Evolutionary conservation across 2,797 vertebrate genomes (phyloP), one percentile per base, ranked within the genome.

Genomic region (Lacerta agilis): DNA sequence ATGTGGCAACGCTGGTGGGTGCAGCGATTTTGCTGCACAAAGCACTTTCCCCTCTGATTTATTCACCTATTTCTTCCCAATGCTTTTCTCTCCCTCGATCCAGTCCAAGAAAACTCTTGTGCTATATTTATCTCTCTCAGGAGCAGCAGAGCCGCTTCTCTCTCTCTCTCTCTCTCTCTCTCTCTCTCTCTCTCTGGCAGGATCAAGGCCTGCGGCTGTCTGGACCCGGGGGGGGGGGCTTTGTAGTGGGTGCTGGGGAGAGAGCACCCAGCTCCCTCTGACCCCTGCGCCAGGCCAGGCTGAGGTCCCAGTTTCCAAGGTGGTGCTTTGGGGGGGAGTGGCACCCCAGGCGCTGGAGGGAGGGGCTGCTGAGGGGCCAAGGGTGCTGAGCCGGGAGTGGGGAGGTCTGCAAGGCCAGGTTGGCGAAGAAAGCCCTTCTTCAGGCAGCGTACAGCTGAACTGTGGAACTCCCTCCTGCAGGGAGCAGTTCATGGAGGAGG

Each of bases 11-110:
- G 45, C 10, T 2, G 45, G 72, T 2, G 45, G 72, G 71, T 7
- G n/a, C 29, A 7, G 49, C 10, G 3, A 7, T 82, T 49, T 25
- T 89, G 88, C 85, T 61, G 29, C 73, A 8, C 61, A 27, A 78
- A 71, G 72, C 84, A 69, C 33, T 82, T 86, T 72, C 23, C 25
- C 10, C 33, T 43, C 87, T 84, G 82, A 72, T 79, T 36, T 33
- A 45, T 79, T 72, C 66, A 8, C 87, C 45, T 64, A 3, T 82
- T 78, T 82, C 9, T 41, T 41, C 23, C 71, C 25, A 29, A 8
- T 13, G 41, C 43, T 38, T 49, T 64, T 36, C 55, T 72, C n/a
- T 25, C 9, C 25, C 45, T 38, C 20, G 43, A 43, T 69, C 79
- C 45, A 25, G 10, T 23, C 73, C 29, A 17, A 77, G 66, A 38